Conservation (phyloP, 2,888 invertebrate species). For the Congeria kusceri region DNA sequence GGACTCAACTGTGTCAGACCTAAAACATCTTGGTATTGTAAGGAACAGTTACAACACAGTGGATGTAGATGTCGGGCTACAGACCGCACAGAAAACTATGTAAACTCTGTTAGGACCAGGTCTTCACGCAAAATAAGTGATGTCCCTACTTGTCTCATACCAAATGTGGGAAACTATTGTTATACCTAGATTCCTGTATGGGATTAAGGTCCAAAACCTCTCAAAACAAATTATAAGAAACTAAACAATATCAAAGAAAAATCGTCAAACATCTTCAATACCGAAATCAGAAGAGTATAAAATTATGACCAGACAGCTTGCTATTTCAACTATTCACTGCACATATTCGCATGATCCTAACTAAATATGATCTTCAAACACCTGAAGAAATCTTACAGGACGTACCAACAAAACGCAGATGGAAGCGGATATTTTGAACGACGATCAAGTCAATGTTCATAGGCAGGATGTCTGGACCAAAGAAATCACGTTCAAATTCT, state of each 20-base stretch:
- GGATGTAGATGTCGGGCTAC: neutral
- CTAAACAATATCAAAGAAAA: neutral
- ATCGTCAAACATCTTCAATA: neutral
- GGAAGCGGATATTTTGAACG: neutral
- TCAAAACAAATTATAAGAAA: neutral
- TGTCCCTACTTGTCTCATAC: constrained; percentile 1
- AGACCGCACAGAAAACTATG: neutral
- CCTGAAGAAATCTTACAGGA: neutral
- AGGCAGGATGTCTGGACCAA: neutral
- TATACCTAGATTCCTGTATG: constrained; percentile 2
- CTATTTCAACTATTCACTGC: neutral
- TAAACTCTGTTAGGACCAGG: constrained; percentile 5
- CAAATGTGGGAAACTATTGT: constrained; percentile 8
- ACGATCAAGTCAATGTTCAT: neutral
- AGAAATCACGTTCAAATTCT: neutral
- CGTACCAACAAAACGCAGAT: neutral
- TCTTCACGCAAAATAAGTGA: neutral
- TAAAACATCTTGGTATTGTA: too few species aligned
- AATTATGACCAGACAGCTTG: neutral
- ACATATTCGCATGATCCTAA: neutral
- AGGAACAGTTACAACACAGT: neutral
- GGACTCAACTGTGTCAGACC: too few species aligned
- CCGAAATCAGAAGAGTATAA: neutral
- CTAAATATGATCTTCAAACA: neutral
- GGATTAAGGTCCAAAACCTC: neutral